Evolutionary conservation across 2,797 vertebrate genomes (phyloP), one percentile per base, ranked within the genome.

Genomic region (Pteropus rufus): DNA sequence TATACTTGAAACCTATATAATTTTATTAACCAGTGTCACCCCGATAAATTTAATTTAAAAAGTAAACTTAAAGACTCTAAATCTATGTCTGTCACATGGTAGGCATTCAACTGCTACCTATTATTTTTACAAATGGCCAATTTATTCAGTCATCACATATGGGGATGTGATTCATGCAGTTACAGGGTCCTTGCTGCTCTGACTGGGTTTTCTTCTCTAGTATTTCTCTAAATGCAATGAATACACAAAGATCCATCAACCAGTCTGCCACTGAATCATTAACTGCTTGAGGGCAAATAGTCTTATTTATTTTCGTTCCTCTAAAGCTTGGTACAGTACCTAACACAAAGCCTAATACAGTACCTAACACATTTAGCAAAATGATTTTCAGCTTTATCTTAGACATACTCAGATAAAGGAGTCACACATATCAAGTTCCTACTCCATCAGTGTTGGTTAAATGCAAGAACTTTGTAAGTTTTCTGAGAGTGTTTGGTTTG

Each of bases 401-500:
- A 89, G 77, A 52, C 39, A 64, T 39, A 23, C 41, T 92, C 83
- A 83, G 34, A 69, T 73, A 87, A 95, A n/a, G 29, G 56, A 62
- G n/a, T 82, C 69, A 79, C 0, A 9, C 26, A 3, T 64, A 83
- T 1, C 75, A 88, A 67, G 16, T 80, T 92, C n/a, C 76, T 69
- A 56, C 4, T 60, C 65, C 23, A 72, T 29, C 21, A 29, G 10
- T 49, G 21, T 67, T 92, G 52, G 31, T 69, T 82, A 60, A 75
- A 73, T 77, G n/a, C 7, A 54, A 75, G 84, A 83, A 36, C 75
- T 56, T 73, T 83, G 2, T 41, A 54, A 24, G 52, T 83, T 56
- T 95, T 79, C 70, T 79, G 58, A 54, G 72, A 84, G 34, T 69
- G 24, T 92, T 92, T 95, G 83, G 36, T 85, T 95, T 93, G 16